Percentiles rank a stretch among this genome's conserved stretches.
Conservation (phyloP, 30 jellyfish, hydroid and myxozoan genomes). For the Pseudorhiza aurosa region DNA sequence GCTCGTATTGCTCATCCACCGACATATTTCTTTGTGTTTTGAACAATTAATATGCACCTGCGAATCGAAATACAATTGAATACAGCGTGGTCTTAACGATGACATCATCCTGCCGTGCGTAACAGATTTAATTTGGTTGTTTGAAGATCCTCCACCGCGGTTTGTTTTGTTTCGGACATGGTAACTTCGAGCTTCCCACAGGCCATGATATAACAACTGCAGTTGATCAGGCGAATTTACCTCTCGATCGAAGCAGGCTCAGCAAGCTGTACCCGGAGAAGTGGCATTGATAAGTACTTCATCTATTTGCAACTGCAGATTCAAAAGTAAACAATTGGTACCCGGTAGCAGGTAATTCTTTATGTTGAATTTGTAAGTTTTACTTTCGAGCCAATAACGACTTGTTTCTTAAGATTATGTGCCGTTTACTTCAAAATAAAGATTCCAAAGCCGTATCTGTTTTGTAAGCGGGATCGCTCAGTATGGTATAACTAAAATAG, state of each 20-base stretch:
- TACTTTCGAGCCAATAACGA: no score
- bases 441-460: no score
- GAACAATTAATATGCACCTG: slow-evolving; percentile 47
- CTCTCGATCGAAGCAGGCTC: no score
- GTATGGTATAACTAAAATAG: no score
- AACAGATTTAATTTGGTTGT: slow-evolving; percentile 11
- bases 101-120: slow-evolving; percentile 38
- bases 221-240: no score
- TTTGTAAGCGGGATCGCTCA: no score
- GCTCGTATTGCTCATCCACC: not conserved
- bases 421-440: no score
- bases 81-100: slow-evolving; percentile 10
- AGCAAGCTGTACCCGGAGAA: no score
- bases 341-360: not conserved
- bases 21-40: slow-evolving; percentile 1
- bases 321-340: not conserved
- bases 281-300: not conserved
- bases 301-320: not conserved
- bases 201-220: not conserved
- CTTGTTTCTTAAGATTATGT: no score
- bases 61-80: not conserved
- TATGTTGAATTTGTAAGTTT: not conserved
- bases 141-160: not conserved
- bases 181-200: not conserved
- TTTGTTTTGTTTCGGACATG: not conserved